Evolutionary conservation across 2,888 invertebrate genomes (phyloP).

Genomic region (Microctonus hyperodae): DNA sequence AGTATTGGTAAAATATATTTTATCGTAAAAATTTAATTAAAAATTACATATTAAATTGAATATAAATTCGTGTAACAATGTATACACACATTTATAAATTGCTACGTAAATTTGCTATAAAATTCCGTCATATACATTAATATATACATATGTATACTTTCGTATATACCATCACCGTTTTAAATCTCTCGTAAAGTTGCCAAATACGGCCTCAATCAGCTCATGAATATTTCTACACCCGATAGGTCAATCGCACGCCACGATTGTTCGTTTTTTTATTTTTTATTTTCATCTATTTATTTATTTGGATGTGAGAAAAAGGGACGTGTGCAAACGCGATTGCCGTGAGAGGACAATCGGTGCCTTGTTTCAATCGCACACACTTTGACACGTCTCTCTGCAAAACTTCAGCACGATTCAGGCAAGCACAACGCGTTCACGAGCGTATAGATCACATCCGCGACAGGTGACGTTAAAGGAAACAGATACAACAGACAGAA

Average conservation of each 20-base stretch:
- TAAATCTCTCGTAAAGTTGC: conserved; percentile 33
- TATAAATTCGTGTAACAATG: background rate
- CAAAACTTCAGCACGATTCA: background rate
- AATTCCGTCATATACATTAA: background rate
- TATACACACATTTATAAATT: background rate
- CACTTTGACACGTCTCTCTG: conserved; percentile 6
- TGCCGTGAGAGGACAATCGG: conserved; percentile 12
- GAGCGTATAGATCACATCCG: conserved; percentile 15
- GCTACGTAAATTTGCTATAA: background rate
- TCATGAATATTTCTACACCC: conserved; percentile 32
- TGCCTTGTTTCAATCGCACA: conserved; percentile 15
- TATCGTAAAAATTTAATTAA: background rate
- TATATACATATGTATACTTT: background rate
- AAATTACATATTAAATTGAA: background rate
- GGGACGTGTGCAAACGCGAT: background rate
- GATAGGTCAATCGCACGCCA: conserved; percentile 43
- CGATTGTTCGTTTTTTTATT: conserved; percentile 18
- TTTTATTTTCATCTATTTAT: conserved; percentile 10
- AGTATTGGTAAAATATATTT: no score
- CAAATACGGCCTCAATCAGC: conserved; percentile 49
- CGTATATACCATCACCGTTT: background rate
- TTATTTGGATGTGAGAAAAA: conserved; percentile 3
- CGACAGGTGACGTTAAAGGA: background rate
- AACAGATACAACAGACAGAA: no score
- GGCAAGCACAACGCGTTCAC: background rate